Evolutionary conservation across 2,888 invertebrate genomes (phyloP), one percentile per base, ranked within the genome.

Genomic region (Dasypogon diadema): DNA sequence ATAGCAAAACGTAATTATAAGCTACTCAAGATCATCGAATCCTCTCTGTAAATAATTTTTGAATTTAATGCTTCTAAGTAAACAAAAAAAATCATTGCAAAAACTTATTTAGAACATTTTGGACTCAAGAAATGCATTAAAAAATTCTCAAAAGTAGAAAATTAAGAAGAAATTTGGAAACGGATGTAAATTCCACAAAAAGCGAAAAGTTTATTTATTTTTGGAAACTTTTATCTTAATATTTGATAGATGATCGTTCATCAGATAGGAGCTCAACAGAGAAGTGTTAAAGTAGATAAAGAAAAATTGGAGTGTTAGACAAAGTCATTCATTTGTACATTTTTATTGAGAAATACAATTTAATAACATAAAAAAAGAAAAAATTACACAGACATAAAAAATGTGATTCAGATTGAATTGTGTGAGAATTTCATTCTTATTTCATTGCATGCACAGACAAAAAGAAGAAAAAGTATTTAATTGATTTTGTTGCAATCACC

Each of bases 171-270:
- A 24, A 68, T 48, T 24, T 48, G 16, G 48, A 68, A 68, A 46
- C 10, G 6, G 12, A 48, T 68, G 24, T 68, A 26, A 68, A 46
- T 68, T 48, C 65, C 24, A 63, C 22, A 18, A 14, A 68, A 46
- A 68, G 16, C 24, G 24, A 48, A 48, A 48, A 48, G 54, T 68
- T 63, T 46, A 68, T 68, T 68, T 68, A 68, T 68, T 68, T 68
- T 68, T 68, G 46, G 65, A 68, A 68, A 68, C 16, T 16, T 68
- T 68, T 68, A 68, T 68, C 65, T 48, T 14, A 48, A 68, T 46
- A 60, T 58, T 58, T 5, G 8, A 30, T 5, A 30, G 3, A 42
- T 12, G 18, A 37, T 68, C 5, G 16, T 48, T 68, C 48, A 24
- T 68, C 22, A 12, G 54, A 54, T 21, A 18, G 65, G 26, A 68